Base-by-base conservation (phyloP, 2,113 vertebrate species). In the Bothrops jararaca region DNA sequence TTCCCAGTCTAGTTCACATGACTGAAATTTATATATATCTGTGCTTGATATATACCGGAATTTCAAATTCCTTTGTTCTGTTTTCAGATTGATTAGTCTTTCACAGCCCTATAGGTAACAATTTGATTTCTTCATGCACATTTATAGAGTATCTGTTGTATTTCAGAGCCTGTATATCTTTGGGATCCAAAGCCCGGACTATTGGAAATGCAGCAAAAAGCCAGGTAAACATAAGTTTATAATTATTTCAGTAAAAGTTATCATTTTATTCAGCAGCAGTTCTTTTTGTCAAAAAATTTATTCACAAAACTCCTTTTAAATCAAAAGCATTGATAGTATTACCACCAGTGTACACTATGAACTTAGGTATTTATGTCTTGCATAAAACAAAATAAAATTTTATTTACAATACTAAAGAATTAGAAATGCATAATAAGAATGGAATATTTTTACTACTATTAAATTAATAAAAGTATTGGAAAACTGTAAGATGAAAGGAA, bases 151-250 rank as follows among this genome's bases (percentile, higher is more conserved):
- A 48, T 85, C 1, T 90, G 5, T 93, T 92, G 29, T 90, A 93
- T 7, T 94, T 92, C 97, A 99, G 99, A 96, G 98, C 99, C 42
- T 99, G 98, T 97, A 98, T 99, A 97, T 99, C 99, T 94, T 96
- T 99, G 97, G 98, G 98, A 95, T 97, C 99, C 93, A 99, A 98
- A 98, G 99, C 98, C 90, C 98, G 99, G 88, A 98, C 98, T 91
- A 98, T 99, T 95, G 99, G 99, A 97, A 99, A 99, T 96, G 99
- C 99, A 95, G 99, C 98, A 53, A 99, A 99, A 96, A 98, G 98
- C 97, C 99, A 99, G 98, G 99, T 99, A 98, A 98, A 95, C 85
- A 12, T 23, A 93, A 86, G 1, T 34, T 12, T 91, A 1, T 48
- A 20, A 2, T 54, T 60, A 0, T 34, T 4, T 90, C 22, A 48